Evolutionary conservation across 2,797 vertebrate genomes (phyloP).

Genomic region (Eulemur rubriventer): DNA sequence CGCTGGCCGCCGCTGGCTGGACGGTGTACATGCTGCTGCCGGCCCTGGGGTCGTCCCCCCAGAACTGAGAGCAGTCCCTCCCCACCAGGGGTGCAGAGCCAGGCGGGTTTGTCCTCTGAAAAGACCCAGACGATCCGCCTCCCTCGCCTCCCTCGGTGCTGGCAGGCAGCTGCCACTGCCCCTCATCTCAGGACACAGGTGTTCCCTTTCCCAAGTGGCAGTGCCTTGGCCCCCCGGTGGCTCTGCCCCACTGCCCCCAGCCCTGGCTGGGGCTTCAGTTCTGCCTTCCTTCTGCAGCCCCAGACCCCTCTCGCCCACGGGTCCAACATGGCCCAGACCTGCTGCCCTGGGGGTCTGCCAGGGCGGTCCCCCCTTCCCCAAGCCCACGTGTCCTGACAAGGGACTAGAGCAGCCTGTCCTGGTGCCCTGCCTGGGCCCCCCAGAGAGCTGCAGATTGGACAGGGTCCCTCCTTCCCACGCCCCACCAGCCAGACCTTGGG

Average conservation of each 20-base stretch:
- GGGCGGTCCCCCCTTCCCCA: neutral
- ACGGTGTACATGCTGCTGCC: accelerated
- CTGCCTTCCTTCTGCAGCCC: neutral
- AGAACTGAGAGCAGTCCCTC: neutral
- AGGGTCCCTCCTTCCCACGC: neutral
- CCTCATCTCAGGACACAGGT: neutral
- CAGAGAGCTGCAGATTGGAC: neutral
- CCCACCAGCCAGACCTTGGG: neutral
- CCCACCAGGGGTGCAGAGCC: accelerated
- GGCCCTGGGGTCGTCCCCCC: neutral
- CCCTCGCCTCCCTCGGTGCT: neutral
- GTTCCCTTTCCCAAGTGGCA: neutral
- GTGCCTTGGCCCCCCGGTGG: neutral
- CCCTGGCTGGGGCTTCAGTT: neutral
- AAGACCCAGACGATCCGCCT: neutral
- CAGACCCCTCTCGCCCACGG: accelerated
- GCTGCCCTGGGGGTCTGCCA: neutral
- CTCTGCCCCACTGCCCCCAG: neutral
- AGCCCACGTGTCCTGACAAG: neutral
- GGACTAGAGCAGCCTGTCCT: too few relatives aligned
- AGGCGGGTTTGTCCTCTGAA: neutral
- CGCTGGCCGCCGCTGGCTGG: neutral
- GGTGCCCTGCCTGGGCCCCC: neutral
- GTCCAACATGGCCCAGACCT: neutral
- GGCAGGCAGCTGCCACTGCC: accelerated